Evolutionary conservation across 2,888 invertebrate species (phyloP), one percentile per base, ranked within the genome.

Genomic region (Heteromurus nitidus): DNA sequence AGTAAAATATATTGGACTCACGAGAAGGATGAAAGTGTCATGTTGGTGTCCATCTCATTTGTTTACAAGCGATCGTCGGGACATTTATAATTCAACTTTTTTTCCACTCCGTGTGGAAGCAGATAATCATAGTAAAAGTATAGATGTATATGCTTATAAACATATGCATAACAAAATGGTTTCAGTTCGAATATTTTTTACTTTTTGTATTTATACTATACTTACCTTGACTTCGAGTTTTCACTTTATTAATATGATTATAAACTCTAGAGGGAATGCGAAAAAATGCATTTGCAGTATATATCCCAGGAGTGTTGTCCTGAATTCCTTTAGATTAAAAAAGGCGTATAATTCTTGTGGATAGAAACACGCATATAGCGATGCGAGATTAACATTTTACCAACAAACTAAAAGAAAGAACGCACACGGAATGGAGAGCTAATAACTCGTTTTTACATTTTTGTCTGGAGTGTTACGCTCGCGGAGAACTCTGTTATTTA

Each of bases 61-160:
- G 67, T 76, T 76, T 76, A 67, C 67, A 67, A 68, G 44, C 68
- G 26, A 44, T 76, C 30, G 13, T 47, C 28, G 24, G 22, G 60
- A 76, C 75, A 68, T 76, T 76, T 76, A 76, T 36, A 67, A 58
- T 76, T 76, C 68, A 55, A 58, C 30, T 76, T 75, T 55, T 65
- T n/a, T 47, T 30, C 22, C 18, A n/a, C 18, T 16, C 2, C n/a
- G n/a, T n/a, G n/a, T n/a, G n/a, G n/a, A n/a, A n/a, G n/a, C n/a
- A n/a, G n/a, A n/a, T n/a, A n/a, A n/a, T n/a, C n/a, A n/a, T n/a
- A n/a, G n/a, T n/a, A n/a, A n/a, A n/a, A n/a, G n/a, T n/a, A n/a
- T n/a, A n/a, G n/a, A n/a, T n/a, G n/a, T n/a, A n/a, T n/a, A n/a
- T n/a, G n/a, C n/a, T n/a, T n/a, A n/a, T n/a, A n/a, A n/a, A n/a